A percentile compares a stretch with the other conserved stretches of the same genome.
Evolutionary conservation across 2,113 vertebrate species (phyloP).

Genomic region (Oreochromis tanganicae): DNA sequence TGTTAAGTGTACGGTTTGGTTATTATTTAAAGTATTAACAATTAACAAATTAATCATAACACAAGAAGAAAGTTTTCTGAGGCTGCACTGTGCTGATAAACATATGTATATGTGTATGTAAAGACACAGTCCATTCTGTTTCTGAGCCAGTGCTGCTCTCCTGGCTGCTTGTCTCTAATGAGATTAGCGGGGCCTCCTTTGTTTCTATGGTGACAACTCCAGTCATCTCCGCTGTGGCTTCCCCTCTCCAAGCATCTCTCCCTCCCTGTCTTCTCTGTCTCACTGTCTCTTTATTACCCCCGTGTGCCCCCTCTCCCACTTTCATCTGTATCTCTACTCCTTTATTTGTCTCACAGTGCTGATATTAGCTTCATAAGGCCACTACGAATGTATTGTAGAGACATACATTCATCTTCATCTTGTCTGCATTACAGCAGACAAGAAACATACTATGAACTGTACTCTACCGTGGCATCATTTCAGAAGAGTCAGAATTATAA

Average conservation of each 20-base stretch:
- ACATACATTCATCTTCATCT: background rate
- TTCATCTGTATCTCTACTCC: background rate
- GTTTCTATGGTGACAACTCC: constrained; percentile 80
- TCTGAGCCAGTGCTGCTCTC: constrained; percentile 2
- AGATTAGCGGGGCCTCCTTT: constrained; percentile 55
- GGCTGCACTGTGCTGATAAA: background rate
- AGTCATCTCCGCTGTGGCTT: constrained; percentile 24
- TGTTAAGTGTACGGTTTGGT: background rate
- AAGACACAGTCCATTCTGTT: background rate
- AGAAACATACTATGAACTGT: no score
- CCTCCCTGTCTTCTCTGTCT: background rate
- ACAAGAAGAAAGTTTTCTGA: background rate
- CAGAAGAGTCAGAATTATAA: no score
- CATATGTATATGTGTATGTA: background rate
- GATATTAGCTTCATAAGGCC: background rate
- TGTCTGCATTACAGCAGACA: no score
- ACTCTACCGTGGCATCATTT: no score
- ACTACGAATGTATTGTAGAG: background rate
- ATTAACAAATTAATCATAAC: background rate
- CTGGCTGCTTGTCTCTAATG: constrained; percentile 42
- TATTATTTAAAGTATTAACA: background rate
- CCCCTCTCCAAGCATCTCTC: background rate
- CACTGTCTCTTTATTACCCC: background rate
- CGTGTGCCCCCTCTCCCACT: background rate
- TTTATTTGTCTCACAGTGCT: background rate